Evolutionary conservation across 2,888 invertebrate genomes (phyloP), one percentile per base, ranked within the genome.

Genomic region (Furcula furcula): DNA sequence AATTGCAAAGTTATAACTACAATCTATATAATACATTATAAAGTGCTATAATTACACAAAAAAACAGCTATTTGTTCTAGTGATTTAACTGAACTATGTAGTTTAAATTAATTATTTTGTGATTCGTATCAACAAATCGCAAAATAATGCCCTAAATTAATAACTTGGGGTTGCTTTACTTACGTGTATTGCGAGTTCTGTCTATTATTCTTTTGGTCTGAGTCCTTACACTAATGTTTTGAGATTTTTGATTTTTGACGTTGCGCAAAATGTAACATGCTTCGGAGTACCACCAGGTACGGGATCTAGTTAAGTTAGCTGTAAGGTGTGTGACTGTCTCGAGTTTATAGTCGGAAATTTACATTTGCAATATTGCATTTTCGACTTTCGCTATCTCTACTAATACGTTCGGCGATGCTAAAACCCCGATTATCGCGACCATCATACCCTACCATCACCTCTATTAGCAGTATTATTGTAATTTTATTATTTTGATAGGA

Each of bases 251-350:
- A 3, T 53, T 45, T 59, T 75, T 70, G 46, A 53, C 55, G 30
- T 43, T 39, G 36, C 28, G 40, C 44, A 48, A 43, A 40, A 56
- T 57, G 59, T 46, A 47, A 50, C 55, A 52, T 45, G 43, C 41
- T 45, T 47, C 40, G 43, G 65, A 70, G 81, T 85, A 83, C 86
- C 82, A 38, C 32, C 36, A 7, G 80, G 85, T 87, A 85, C 76
- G 61, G 71, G 69, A 61, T 46, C 39, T 49, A 69, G 50, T 65
- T 78, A 76, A 67, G 68, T 71, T 85, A 84, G 73, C 15, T 65
- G 55, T 81, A 82, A 81, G 75, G 62, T 64, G 81, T 78, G 83
- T 80, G 80, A 76, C 69, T 79, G 80, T 79, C 72, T 79, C 74
- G 74, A 77, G 49, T 65, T 69, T 57, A 55, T 55, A 49, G 60